Conservation (phyloP, 92 coral and sea anemone genomes). For the Epizoanthus rinbou region DNA sequence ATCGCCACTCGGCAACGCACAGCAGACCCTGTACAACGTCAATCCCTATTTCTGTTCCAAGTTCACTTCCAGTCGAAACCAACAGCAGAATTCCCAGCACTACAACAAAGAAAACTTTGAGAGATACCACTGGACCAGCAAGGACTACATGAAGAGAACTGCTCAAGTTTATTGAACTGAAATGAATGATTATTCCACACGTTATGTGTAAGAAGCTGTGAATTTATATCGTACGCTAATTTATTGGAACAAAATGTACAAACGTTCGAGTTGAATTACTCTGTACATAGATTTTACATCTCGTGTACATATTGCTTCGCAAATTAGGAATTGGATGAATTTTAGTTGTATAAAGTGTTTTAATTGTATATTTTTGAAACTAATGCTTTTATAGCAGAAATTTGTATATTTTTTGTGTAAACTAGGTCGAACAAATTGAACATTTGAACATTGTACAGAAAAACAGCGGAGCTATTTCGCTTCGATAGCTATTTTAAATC, state of each 20-base stretch:
- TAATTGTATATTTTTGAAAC: conserved; percentile 29
- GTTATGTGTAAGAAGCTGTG: background rate
- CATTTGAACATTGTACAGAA: conserved; percentile 19
- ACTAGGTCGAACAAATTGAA: conserved; percentile 18
- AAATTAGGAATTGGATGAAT: conserved; percentile 11
- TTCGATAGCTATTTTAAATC: conserved; percentile 35
- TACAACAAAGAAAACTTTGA: conserved; percentile 61
- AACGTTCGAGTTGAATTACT: conserved; percentile 25
- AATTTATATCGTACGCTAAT: background rate
- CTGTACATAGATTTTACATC: conserved; percentile 30
- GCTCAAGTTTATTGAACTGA: conserved; percentile 72
- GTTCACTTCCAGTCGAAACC: conserved; percentile 11
- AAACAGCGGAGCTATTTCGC: conserved; percentile 13
- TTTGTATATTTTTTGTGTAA: conserved; percentile 40
- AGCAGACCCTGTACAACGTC: conserved; percentile 47
- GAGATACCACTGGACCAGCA: conserved; percentile 67
- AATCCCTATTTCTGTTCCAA: conserved; percentile 42
- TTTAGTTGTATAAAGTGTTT: conserved; percentile 17
- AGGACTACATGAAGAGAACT: conserved; percentile 62
- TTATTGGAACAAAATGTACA: conserved; percentile 12
- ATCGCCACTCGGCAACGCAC: conserved; percentile 51
- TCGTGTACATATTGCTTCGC: conserved; percentile 5
- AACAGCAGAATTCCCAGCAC: background rate
- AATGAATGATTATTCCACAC: conserved; percentile 11
- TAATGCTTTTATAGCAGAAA: conserved; percentile 7